Base-by-base conservation (phyloP, 2,888 invertebrate species). In the Epistrophella euchroma region DNA sequence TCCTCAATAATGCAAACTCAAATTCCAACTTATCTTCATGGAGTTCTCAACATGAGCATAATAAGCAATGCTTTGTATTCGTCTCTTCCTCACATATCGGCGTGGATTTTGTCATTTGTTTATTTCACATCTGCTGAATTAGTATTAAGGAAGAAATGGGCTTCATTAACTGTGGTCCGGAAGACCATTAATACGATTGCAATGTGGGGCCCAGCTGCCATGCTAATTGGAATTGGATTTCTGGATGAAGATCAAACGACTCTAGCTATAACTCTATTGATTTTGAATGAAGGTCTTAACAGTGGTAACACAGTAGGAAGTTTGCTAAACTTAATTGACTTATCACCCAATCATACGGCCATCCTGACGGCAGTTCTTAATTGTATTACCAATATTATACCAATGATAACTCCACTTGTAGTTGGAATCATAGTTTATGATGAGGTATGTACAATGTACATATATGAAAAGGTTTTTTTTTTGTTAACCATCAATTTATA, bases 1-100 rank as follows among this genome's bases (percentile, higher is more conserved):
- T 95, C 94, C 90, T 95, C 94, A 93, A 95, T 94, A 0, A 91
- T 96, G 11, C 91, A 95, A 87, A 94, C 95, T 0, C 94, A 95
- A 90, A 77, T 74, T 85, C 95, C 95, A 0, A 94, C 93, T 0
- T 96, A 95, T 89, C 93, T 95, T 92, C 93, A 93, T 73, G 92
- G 93, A 78, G 93, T 95, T 0, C 91, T 95, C 0, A 92, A 93
- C 35, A 94, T 94, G 76, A 92, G 95, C 70, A 94, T 95, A 10
- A 93, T 93, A 90, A 89, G 92, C 91, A 93, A 92, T 75, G 93
- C 93, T 2, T 7, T 90, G 2, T 89, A 92, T 13, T 93, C 93
- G 1, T 93, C 93, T 0, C 87, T 94, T 9, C 93, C 94, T 2
- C 93, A 93, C 84, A 87, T 94, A 13, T 45, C 75, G 0, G 74